Conservation (phyloP, 2,797 vertebrate species). For the Orientallactaga sibirica region DNA sequence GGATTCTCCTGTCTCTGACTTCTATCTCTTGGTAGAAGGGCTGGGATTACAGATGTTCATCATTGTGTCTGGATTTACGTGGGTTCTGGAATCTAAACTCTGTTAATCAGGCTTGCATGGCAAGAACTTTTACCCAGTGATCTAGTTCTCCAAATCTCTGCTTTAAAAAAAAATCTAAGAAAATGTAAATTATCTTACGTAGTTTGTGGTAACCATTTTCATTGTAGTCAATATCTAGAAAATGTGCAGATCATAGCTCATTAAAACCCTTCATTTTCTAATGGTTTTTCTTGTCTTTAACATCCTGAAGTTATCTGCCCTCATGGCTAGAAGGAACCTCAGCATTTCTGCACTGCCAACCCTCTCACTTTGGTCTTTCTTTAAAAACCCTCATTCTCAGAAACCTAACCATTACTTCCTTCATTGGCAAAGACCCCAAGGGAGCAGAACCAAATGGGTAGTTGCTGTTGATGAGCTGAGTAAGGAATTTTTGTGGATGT, state of each 20-base stretch:
- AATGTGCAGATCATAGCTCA: slow-evolving; percentile 25
- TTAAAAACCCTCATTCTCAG: slow-evolving; percentile 44
- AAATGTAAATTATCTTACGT: slow-evolving; percentile 63
- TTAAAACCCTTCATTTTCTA: slow-evolving; percentile 1
- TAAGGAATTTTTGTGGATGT: slow-evolving; percentile 73
- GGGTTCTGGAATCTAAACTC: too few species aligned
- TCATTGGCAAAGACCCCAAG: slow-evolving; percentile 54
- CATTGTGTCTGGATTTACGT: too few species aligned
- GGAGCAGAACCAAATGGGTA: slow-evolving; percentile 74
- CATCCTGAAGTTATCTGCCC: background rate
- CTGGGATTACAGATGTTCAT: too few species aligned
- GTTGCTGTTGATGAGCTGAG: slow-evolving; percentile 71
- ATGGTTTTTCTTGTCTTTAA: slow-evolving; percentile 17
- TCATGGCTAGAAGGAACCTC: slow-evolving; percentile 28
- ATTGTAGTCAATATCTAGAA: slow-evolving; percentile 20
- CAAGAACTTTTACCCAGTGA: too few species aligned
- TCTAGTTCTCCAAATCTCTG: too few species aligned
- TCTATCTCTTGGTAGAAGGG: too few species aligned
- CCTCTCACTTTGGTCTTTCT: slow-evolving; percentile 57
- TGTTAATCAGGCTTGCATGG: too few species aligned
- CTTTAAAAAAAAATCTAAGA: slow-evolving; percentile 42
- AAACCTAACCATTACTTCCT: slow-evolving; percentile 11
- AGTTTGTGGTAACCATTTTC: slow-evolving; percentile 35
- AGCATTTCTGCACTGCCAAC: background rate
- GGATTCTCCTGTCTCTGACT: too few species aligned